These are phyloP conservation scores for Atta cephalotes DNA, from an alignment of 1,140 invertebrate species.

Conservation along the genomic window DNA sequence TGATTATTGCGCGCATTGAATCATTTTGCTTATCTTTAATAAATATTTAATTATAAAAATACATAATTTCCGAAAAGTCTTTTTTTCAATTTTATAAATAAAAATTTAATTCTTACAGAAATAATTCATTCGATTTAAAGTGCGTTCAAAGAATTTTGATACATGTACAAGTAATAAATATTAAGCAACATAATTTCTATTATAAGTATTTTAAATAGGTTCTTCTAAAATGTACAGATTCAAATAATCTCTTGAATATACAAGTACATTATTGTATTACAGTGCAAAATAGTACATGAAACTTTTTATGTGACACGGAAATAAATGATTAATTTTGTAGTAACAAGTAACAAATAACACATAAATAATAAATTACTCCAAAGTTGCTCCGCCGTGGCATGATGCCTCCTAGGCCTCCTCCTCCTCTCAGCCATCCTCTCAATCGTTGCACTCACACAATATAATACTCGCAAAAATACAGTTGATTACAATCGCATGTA, in stretches of 20 bases:
- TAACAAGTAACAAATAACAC: background rate
- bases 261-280: background rate
- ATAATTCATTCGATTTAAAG: background rate
- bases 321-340: background rate
- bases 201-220: background rate
- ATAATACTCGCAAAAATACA: background rate
- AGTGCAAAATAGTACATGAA: background rate
- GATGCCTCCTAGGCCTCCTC: background rate
- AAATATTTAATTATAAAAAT: background rate
- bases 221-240: background rate
- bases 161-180: background rate
- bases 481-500: slow-evolving; percentile 1
- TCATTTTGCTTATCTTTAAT: background rate
- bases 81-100: background rate
- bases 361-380: background rate
- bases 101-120: background rate
- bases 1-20: background rate
- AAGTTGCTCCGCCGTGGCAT: background rate
- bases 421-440: background rate
- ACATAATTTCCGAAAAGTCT: background rate
- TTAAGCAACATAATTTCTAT: background rate
- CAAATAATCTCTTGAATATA: background rate
- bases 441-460: background rate
- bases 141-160: background rate
- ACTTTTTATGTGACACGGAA: background rate